Base-by-base conservation (phyloP, 2,888 invertebrate genomes). In the Corythucha ciliata region DNA sequence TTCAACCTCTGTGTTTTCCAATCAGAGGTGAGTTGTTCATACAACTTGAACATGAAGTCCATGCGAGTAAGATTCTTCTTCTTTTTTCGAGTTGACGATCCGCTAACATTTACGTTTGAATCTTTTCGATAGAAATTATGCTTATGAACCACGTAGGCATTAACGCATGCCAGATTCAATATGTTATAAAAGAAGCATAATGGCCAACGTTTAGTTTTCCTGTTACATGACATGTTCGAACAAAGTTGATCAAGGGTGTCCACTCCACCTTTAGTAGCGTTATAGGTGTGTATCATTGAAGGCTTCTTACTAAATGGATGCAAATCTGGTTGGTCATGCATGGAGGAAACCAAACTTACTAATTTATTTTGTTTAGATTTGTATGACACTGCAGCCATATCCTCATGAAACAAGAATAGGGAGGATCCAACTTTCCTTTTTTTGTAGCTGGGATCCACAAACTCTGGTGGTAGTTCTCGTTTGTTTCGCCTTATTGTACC, bases 401-500 rank as follows among this genome's bases (percentile, higher is more conserved):
- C 53, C 29, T 61, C 52, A 46, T 61, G 59, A 54, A 60, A 61
- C 7, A 61, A 61, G 57, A 63, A 64, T 10, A 62, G 27, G 12
- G 59, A 57, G 14, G 62, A 57, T 39, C 53, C 54, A 29, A 57
- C 55, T 29, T 45, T 20, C 34, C 60, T 52, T 16, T 47, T 40
- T 33, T 39, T 14, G 32, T 24, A 54, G 52, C 57, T 57, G 26
- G 44, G 49, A 6, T 59, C 58, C 16, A 58, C 48, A 54, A 66
- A 64, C 49, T 62, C 62, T 36, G 36, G 4, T 21, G 65, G 66
- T 42, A 65, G 54, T 48, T 64, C 59, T 33, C 50, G 49, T 57
- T 63, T 65, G 46, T 63, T 56, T 48, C 55, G 56, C 14, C 34
- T 39, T 33, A 59, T 51, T 6, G 57, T 58, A 22, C 56, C 58